A percentile compares a stretch with the other conserved stretches of the same genome.
phyloP scores from a whole-genome alignment of 2,113 vertebrate genomes.

The human region DNA sequence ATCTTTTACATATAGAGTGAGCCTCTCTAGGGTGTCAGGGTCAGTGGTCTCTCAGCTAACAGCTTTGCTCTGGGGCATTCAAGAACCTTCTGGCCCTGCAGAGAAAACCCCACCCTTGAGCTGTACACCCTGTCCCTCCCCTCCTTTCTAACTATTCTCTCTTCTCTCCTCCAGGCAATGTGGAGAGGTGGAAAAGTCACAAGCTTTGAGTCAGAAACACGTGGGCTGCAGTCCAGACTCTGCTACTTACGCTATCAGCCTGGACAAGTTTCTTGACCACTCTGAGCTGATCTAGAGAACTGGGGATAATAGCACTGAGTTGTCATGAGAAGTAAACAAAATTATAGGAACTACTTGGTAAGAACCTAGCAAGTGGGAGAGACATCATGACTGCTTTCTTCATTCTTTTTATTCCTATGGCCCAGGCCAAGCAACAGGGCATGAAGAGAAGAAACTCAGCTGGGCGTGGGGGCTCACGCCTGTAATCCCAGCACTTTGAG shows the following conservation, averaged over 20 bases:
- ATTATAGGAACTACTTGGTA: background rate
- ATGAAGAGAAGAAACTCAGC: background rate
- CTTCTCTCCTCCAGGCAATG: background rate
- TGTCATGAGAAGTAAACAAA: background rate
- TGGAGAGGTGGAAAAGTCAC: background rate
- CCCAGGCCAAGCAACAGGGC: background rate
- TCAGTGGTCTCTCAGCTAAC: background rate
- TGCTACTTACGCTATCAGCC: background rate
- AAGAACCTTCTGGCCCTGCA: background rate
- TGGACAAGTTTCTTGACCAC: background rate
- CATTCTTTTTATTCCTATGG: background rate
- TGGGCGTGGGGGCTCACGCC: too few species aligned
- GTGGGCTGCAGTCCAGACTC: background rate
- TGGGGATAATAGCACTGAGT: background rate
- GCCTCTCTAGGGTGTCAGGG: background rate
- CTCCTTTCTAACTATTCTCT: background rate
- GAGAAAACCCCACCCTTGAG: background rate
- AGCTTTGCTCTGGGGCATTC: background rate
- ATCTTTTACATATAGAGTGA: background rate
- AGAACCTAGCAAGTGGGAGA: background rate
- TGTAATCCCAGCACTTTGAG: too few species aligned
- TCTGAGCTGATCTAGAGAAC: background rate
- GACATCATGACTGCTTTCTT: background rate
- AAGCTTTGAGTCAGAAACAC: background rate
- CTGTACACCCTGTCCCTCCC: accelerated